Evolutionary conservation across 2,888 invertebrate species (phyloP).

Genomic region (Chalcis sispes): DNA sequence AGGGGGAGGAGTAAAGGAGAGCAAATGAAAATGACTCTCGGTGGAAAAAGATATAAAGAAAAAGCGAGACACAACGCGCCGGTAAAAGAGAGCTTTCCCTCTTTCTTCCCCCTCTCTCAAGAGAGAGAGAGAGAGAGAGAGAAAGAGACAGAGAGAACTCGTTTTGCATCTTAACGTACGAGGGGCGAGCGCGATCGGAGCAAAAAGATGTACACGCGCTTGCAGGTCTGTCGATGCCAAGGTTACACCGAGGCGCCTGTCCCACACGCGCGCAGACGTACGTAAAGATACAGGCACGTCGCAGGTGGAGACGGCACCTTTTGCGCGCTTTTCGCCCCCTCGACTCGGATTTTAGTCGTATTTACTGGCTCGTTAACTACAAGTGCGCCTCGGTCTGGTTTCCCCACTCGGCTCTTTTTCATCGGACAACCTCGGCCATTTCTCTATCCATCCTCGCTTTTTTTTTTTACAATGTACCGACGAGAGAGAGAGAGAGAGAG

Average conservation of each 20-base stretch:
- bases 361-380: slow-evolving; percentile 47
- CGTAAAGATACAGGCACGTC: neutral
- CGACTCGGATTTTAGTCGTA: slow-evolving; percentile 34
- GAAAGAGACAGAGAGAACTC: too few species aligned
- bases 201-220: slow-evolving; percentile 15
- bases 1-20: too few species aligned
- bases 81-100: neutral
- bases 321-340: neutral
- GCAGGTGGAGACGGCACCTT: too few species aligned
- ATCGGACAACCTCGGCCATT: too few species aligned
- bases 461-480: neutral
- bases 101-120: too few species aligned
- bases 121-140: too few species aligned
- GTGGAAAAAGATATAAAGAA: too few species aligned
- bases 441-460: neutral
- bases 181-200: neutral
- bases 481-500: too few species aligned
- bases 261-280: neutral
- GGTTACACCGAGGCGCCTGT: slow-evolving; percentile 24
- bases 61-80: too few species aligned
- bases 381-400: slow-evolving; percentile 13
- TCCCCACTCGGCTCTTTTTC: too few species aligned
- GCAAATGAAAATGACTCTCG: too few species aligned
- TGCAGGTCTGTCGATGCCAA: slow-evolving; percentile 6
- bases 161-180: slow-evolving; percentile 23